Evolutionary conservation across 2,113 vertebrate genomes (phyloP), one percentile per base, ranked within the genome.

Genomic region (Coptodon bakossiorum): DNA sequence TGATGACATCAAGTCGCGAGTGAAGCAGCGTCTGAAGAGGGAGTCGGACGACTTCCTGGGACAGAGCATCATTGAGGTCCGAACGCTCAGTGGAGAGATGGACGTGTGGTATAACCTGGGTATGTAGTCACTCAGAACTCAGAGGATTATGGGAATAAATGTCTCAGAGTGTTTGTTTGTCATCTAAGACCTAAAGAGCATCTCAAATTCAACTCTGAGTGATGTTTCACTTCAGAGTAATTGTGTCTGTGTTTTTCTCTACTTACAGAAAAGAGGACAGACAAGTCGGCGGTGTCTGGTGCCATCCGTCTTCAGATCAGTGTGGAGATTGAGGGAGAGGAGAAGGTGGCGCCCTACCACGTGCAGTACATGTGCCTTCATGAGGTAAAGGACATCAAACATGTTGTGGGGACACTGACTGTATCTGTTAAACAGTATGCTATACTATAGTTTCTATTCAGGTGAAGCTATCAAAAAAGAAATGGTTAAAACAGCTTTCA

Each of bases 21-120:
- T 99, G 92, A 99, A 99, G 93, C 98, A 99, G 86, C 97, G 98
- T n/a, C 97, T 99, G 85, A 99, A 99, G 96, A 96, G 98, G 52
- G 99, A 99, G 90, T 99, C 98, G 0, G 99, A 99, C 0, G 99
- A 99, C 93, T 99, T 99, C 94, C 91, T 99, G 90, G 99, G 99
- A 36, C 99, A 99, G 95, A 99, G 98, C 1, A 99, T 99, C 96
- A 99, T 99, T 5, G 99, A 99, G 93, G 99, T 99, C 86, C 98
- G 98, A 82, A 99, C 98, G 0, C 97, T 99, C 88, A 99, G 98
- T 0, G 99, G 99, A 59, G 99, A 99, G 95, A 99, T 99, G 99
- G 99, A 99, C 29, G 98, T 99, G 89, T 99, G 99, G 98, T 99
- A 99, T 97, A 99, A 98, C 93, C 96, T 99, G 22, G 98, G 99